phyloP scores from a whole-genome alignment of 2,888 invertebrate genomes.

The Mamestra brassicae region DNA sequence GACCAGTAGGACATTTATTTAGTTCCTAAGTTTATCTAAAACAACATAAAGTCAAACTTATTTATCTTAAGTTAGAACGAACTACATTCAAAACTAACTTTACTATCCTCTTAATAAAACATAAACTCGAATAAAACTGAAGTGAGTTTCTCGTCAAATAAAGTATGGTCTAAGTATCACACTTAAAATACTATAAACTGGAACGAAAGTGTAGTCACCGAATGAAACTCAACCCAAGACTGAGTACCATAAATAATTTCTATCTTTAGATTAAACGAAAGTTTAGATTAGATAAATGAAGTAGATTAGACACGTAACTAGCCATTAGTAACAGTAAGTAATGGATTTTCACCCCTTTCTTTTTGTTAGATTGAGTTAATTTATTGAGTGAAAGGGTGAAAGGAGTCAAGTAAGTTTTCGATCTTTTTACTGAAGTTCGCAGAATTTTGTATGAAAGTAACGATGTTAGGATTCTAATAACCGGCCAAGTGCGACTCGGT shows the following conservation, averaged over 20 bases:
- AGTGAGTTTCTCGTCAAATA: slow-evolving; percentile 32
- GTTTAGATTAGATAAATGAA: slow-evolving; percentile 59
- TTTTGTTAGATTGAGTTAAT: slow-evolving; percentile 44
- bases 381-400: slow-evolving; percentile 48
- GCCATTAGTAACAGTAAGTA: slow-evolving; percentile 42
- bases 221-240: slow-evolving; percentile 20
- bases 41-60: background rate
- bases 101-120: slow-evolving; percentile 10
- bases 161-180: slow-evolving; percentile 26
- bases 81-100: slow-evolving; percentile 25
- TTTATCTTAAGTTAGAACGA: slow-evolving; percentile 18
- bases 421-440: slow-evolving; percentile 4
- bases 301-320: slow-evolving; percentile 52
- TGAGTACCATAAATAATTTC: slow-evolving; percentile 49
- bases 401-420: background rate
- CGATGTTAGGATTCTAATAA: no score
- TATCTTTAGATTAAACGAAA: slow-evolving; percentile 43
- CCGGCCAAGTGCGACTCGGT: no score
- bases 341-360: slow-evolving; percentile 56
- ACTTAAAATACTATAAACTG: slow-evolving; percentile 33
- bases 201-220: background rate
- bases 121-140: slow-evolving; percentile 34
- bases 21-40: background rate
- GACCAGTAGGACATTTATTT: background rate
- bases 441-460: no score